Evolutionary conservation across 2,113 vertebrate species (phyloP), one percentile per base, ranked within the genome.

Genomic region (Mesoclemmys tuberculata): DNA sequence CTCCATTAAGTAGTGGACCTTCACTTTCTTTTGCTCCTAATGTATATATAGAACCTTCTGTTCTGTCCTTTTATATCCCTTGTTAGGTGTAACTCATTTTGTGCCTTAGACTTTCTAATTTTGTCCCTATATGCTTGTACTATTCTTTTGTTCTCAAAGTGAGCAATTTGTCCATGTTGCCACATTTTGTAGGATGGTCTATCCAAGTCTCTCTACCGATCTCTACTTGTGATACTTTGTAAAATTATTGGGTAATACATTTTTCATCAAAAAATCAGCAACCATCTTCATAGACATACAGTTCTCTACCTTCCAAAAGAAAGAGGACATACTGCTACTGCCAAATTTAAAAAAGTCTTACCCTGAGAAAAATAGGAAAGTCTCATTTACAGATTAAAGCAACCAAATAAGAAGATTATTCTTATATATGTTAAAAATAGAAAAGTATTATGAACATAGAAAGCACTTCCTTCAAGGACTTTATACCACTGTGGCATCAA

Each of bases 151-250:
- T n/a, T n/a, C 64, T 38, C 18, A 68, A 71, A 71, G 35, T 71
- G 38, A 71, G 19, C 5, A 38, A 38, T 71, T 38, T 10, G 64
- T 38, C n/a, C 64, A 22, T 22, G n/a, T 71, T 38, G 38, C 19
- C n/a, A 38, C 64, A 38, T 71, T 71, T 71, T 71, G n/a, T 21
- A 38, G 16, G n/a, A 71, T 71, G 35, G 21, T 54, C 86, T 85
- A 94, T 46, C 56, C 95, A 82, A 85, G 77, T 64, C 52, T 88
- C 75, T 68, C 92, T 92, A 82, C 90, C 93, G 93, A 80, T 89
- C 79, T 21, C 38, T 31, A 44, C 92, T 92, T 93, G 26, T 95
- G 96, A 95, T 48, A 71, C 35, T 91, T 74, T 89, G 93, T 77
- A 82, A 92, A 92, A 89, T 48, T 71, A 71, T 81, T 44, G 26